Evolutionary conservation across 2,797 vertebrate genomes (phyloP).

Genomic region (Brachymystax lenok): DNA sequence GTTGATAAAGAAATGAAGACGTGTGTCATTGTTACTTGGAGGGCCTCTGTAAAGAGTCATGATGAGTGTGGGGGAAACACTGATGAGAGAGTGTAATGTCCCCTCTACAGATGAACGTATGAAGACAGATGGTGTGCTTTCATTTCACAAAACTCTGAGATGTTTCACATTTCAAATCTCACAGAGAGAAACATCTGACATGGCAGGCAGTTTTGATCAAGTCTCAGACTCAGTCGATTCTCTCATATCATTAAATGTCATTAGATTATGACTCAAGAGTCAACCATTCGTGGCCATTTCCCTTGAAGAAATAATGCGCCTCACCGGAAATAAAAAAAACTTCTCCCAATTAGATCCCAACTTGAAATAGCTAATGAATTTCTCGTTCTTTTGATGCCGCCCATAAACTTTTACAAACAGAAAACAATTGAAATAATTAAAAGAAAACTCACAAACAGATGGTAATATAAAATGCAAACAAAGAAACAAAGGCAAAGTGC

Average conservation of each 20-base stretch:
- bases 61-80: slow-evolving; percentile 58
- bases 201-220: slow-evolving; percentile 68
- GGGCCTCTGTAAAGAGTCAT: slow-evolving; percentile 46
- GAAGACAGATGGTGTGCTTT: slow-evolving; percentile 77
- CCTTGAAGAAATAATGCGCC: slow-evolving; percentile 72
- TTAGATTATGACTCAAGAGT: slow-evolving; percentile 66
- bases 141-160: slow-evolving; percentile 65
- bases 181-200: slow-evolving; percentile 68
- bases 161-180: slow-evolving; percentile 67
- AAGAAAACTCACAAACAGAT: slow-evolving; percentile 71
- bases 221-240: slow-evolving; percentile 49
- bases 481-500: slow-evolving; percentile 45
- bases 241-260: slow-evolving; percentile 69
- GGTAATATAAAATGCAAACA: slow-evolving; percentile 61
- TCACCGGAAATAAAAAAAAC: slow-evolving; percentile 67
- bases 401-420: slow-evolving; percentile 66
- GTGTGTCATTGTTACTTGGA: slow-evolving; percentile 53
- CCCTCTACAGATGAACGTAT: slow-evolving; percentile 59
- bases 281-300: slow-evolving; percentile 55
- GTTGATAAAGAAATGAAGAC: slow-evolving; percentile 40
- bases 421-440: slow-evolving; percentile 67
- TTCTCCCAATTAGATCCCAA: slow-evolving; percentile 68
- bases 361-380: slow-evolving; percentile 72
- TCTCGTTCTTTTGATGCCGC: slow-evolving; percentile 68
- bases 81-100: slow-evolving; percentile 69